Evolutionary conservation across 2,797 vertebrate genomes (phyloP).

Genomic region (Oceanodroma leucorhoa): DNA sequence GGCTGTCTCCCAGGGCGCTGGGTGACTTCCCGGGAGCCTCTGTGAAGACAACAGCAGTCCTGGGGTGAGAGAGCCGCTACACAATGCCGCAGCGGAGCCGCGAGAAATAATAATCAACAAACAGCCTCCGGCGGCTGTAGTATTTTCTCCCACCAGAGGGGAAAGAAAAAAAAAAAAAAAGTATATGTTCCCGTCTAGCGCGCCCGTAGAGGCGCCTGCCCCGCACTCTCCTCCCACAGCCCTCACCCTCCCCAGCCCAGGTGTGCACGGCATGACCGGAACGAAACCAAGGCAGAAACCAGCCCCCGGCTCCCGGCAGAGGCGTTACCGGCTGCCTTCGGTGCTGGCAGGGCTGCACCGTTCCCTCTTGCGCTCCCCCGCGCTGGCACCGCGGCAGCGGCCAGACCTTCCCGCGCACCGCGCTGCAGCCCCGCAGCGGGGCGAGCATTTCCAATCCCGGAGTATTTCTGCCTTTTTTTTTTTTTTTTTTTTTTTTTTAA

Average conservation of each 20-base stretch:
- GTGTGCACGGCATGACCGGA: neutral
- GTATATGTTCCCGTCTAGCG: neutral
- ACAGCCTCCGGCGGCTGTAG: neutral
- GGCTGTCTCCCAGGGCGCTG: neutral
- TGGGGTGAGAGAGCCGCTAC: slow-evolving; percentile 18
- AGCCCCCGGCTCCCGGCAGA: neutral
- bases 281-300: neutral
- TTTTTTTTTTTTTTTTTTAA: too few relatives aligned
- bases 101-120: neutral
- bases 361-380: neutral
- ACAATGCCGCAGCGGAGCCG: neutral
- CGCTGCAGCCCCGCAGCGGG: neutral
- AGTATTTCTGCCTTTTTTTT: neutral
- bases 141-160: slow-evolving; percentile 14
- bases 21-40: slow-evolving; percentile 41
- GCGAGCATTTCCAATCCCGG: neutral
- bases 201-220: neutral
- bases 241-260: neutral
- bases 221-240: slow-evolving; percentile 10
- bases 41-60: slow-evolving; percentile 67
- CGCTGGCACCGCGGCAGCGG: neutral
- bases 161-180: neutral
- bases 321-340: neutral
- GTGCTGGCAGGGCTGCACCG: neutral
- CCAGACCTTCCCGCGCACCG: neutral